Conservation (phyloP, 2,797 vertebrate species). For the Sebastes matsubarae region DNA sequence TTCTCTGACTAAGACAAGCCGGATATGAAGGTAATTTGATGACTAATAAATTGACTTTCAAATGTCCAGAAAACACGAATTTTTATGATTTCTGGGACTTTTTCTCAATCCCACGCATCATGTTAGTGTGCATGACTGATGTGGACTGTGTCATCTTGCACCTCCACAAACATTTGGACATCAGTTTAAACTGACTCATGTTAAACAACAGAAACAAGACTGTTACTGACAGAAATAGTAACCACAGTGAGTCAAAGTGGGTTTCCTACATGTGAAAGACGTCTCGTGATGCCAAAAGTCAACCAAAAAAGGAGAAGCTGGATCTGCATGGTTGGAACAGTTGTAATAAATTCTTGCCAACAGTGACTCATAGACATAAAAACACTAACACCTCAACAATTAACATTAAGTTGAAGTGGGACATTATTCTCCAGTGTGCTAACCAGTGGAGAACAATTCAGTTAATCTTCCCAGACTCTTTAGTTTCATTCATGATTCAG, state of each 20-base stretch:
- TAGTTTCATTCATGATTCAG: not conserved
- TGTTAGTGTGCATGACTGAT: not conserved
- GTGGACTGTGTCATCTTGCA: too few species aligned
- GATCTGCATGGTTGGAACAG: not conserved
- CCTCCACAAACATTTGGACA: not conserved
- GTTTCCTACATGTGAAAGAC: not conserved
- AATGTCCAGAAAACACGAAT: not conserved
- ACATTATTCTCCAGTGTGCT: not conserved
- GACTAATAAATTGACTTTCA: not conserved
- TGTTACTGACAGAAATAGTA: rapidly evolving
- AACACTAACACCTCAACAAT: not conserved
- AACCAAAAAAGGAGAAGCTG: not conserved
- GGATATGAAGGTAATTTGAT: not conserved
- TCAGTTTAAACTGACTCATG: not conserved
- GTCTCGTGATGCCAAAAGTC: not conserved
- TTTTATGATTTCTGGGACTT: not conserved
- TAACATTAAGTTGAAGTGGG: not conserved
- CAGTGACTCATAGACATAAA: not conserved
- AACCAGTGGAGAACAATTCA: too few species aligned
- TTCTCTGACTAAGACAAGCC: not conserved
- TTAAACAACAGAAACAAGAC: not conserved
- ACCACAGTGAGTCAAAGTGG: not conserved
- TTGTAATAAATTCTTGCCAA: not conserved
- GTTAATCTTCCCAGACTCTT: too few species aligned
- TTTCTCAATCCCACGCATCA: not conserved